Conservation (phyloP, 2,113 vertebrate species). For the Serranochromis macrocephalus region DNA sequence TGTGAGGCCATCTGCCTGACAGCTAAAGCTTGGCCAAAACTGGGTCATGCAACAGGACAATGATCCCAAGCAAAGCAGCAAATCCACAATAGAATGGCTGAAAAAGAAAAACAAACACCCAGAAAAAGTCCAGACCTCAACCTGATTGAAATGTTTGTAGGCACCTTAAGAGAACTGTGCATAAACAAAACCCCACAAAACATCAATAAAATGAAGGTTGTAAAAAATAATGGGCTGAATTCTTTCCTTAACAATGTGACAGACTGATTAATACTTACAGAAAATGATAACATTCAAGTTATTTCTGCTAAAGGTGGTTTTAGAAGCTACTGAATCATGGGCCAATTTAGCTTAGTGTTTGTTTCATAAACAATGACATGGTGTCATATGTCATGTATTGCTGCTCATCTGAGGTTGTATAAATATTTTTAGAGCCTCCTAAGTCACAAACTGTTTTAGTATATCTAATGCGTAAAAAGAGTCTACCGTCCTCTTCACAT, state of each 20-base stretch:
- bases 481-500: neutral
- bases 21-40: neutral
- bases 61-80: neutral
- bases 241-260: neutral
- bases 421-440: neutral
- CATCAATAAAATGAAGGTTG: neutral
- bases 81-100: too few relatives aligned
- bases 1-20: neutral
- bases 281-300: neutral
- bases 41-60: neutral
- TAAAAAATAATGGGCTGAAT: neutral
- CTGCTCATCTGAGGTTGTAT: neutral
- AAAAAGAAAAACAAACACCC: neutral
- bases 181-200: neutral
- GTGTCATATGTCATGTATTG: neutral
- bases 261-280: neutral
- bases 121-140: neutral
- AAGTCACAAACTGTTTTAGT: neutral
- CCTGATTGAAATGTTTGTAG: neutral
- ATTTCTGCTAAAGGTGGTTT: neutral
- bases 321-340: neutral
- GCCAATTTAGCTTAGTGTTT: neutral
- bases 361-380: neutral
- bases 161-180: neutral
- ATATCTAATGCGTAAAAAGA: rapidly evolving